phyloP scores from a whole-genome alignment of 2,113 vertebrate genomes.

The Nestor notabilis region DNA sequence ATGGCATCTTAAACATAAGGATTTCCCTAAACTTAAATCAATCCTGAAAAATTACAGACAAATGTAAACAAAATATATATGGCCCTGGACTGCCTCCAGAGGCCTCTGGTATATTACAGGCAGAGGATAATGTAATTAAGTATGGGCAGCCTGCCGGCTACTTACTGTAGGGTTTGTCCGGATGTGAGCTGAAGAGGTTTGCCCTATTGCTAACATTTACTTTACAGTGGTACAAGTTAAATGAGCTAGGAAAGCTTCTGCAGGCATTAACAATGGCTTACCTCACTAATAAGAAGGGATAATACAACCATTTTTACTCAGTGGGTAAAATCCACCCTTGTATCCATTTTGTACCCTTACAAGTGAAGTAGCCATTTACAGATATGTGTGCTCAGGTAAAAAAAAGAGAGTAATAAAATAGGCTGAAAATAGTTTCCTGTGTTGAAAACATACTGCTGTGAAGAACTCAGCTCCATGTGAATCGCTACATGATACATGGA shows the following conservation, averaged over 20 bases:
- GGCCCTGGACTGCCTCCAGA: conserved; percentile 45
- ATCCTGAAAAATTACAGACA: conserved; percentile 43
- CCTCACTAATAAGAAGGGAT: not conserved
- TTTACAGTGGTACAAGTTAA: conserved; percentile 34
- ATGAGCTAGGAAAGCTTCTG: not conserved
- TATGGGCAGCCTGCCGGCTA: not conserved
- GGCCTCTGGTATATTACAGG: conserved; percentile 26
- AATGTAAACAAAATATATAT: conserved; percentile 58
- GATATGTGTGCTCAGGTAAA: not conserved
- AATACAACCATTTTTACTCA: not conserved
- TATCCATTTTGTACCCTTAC: not conserved
- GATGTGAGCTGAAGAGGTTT: conserved; percentile 39
- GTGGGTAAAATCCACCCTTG: not conserved
- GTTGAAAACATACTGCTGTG: not conserved
- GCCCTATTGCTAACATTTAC: conserved; percentile 37
- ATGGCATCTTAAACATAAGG: not conserved
- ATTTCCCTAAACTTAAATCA: conserved; percentile 30
- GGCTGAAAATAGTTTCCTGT: not conserved
- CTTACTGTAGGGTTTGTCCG: not conserved
- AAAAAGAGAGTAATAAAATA: not conserved
- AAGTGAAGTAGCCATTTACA: not conserved
- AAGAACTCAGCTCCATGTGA: not conserved
- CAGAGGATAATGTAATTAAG: conserved; percentile 11
- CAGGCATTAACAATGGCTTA: not conserved
- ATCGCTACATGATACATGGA: not conserved